Base-by-base conservation (phyloP, 2,888 invertebrate species). In the Trissolcus brochymenae region DNA sequence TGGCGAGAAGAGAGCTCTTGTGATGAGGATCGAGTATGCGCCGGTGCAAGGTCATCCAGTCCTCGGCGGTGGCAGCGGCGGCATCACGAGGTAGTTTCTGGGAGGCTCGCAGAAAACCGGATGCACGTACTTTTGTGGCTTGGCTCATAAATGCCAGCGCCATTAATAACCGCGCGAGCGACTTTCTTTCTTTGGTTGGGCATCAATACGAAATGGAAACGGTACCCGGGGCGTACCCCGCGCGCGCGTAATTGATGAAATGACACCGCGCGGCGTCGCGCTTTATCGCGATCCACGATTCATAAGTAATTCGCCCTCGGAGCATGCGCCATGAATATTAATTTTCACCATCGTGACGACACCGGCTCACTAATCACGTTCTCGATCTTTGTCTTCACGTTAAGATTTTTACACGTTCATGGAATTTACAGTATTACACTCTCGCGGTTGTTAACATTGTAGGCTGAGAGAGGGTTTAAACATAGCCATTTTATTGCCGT, bases 121-220 rank as follows among this genome's bases (percentile, higher is more conserved):
- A 84, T 83, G 83, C 79, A 80, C 80, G 78, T 80, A 64, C 72
- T 83, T 81, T 82, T 83, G 81, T 81, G 78, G 75, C 78, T 65
- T 74, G 59, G 78, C 66, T 54, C 60, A 79, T 80, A 79, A 81
- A 81, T 77, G 81, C 78, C 76, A 79, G 76, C 71, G 79, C 80
- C 84, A 85, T 85, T 85, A 85, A 85, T 85, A 84, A 85, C 81
- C 81, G 76, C 80, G 75, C 76, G 79, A 46, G 51, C 82, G 81
- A 81, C 79, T 82, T 83, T 82, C 77, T 81, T 84, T 81, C 59
- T 60, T 61, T 46, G 54, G 41, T 55, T 65, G 54, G 62, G 16
- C 79, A 43, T 65, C 57, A 54, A 72, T 62, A 72, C 55, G 49
- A 70, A 62, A 56, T 56, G 29, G 56, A 70, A 59, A 46, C 46